Evolutionary conservation across 2,797 vertebrate genomes (phyloP), one percentile per base, ranked within the genome.

Genomic region (Gadopsis marmoratus): DNA sequence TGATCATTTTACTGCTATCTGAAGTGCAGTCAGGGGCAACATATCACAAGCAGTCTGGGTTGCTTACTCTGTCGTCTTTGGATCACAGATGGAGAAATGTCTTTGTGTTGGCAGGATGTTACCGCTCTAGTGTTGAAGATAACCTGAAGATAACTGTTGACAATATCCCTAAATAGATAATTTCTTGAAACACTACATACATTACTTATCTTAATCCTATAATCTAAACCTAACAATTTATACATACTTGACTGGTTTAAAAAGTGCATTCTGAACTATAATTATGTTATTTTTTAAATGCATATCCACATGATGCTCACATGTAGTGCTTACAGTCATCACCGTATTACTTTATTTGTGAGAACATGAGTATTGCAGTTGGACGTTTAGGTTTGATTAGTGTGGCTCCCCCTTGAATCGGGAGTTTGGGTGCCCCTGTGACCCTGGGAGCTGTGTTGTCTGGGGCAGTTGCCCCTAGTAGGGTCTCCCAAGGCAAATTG

Each of bases 1-100:
- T 61, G 73, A 83, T 82, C 76, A 23, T 33, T 35, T 14, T 10
- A 6, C 61, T 53, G 61, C 55, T 71, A 75, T 82, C 76, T 74
- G 41, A 66, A 35, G 48, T 66, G 47, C 43, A 60, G 79, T 58
- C 72, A 78, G 55, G 62, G 70, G 68, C 50, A 26, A 39, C 45
- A 61, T 50, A 33, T 80, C 47, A 37, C 16, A 35, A 68, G 54
- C 55, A 23, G 29, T 63, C 41, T 5, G 26, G 17, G 66, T 35
- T n/a, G 53, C 56, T 76, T 69, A 26, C 79, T 70, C 58, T 53
- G 26, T 33, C n/a, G 51, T 35, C 13, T 21, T 3, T 56, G 29
- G 26, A 72, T 79, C 50, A 60, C 56, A 66, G 65, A 56, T 62
- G 41, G 50, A 70, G 56, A 41, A 23, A 9, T 69, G 6, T 26